phyloP scores from a whole-genome alignment of 2,888 invertebrate species.

The Plebejus anna region DNA sequence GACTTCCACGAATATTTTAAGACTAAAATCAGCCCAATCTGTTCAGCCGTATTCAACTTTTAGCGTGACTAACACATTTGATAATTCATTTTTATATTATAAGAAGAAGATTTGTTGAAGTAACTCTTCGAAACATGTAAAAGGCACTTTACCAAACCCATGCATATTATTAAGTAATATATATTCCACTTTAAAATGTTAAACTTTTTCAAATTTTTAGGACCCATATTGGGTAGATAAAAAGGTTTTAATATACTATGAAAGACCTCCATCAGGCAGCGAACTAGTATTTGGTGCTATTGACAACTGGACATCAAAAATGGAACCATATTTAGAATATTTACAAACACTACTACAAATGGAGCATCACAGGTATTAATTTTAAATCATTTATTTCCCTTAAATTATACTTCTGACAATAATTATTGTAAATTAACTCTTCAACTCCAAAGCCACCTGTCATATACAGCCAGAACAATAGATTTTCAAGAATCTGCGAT shows the following conservation, averaged over 20 bases:
- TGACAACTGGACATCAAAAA: slow-evolving; percentile 84
- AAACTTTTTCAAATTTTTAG: slow-evolving; percentile 48
- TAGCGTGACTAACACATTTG: too few relatives aligned
- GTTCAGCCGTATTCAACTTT: too few relatives aligned
- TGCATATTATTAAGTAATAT: not conserved
- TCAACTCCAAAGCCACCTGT: too few relatives aligned
- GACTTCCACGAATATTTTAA: too few relatives aligned
- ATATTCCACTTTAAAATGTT: not conserved
- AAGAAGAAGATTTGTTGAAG: too few relatives aligned
- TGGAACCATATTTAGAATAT: slow-evolving; percentile 82
- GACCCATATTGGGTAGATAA: slow-evolving; percentile 80
- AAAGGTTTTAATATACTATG: slow-evolving; percentile 78
- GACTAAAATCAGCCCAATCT: too few relatives aligned
- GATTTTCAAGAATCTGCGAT: too few relatives aligned
- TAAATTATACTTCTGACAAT: not conserved
- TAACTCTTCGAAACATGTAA: not conserved
- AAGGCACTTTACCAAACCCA: not conserved
- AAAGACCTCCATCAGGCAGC: slow-evolving; percentile 74
- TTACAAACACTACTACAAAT: slow-evolving; percentile 84
- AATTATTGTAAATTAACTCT: not conserved
- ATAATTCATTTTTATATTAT: too few relatives aligned
- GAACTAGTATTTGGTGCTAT: slow-evolving; percentile 74
- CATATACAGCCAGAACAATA: too few relatives aligned
- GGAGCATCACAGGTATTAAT: slow-evolving; percentile 82
- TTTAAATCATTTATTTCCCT: not conserved